phyloP scores from a whole-genome alignment of 2,888 invertebrate genomes.

The Rhamphomyia laevipes region DNA sequence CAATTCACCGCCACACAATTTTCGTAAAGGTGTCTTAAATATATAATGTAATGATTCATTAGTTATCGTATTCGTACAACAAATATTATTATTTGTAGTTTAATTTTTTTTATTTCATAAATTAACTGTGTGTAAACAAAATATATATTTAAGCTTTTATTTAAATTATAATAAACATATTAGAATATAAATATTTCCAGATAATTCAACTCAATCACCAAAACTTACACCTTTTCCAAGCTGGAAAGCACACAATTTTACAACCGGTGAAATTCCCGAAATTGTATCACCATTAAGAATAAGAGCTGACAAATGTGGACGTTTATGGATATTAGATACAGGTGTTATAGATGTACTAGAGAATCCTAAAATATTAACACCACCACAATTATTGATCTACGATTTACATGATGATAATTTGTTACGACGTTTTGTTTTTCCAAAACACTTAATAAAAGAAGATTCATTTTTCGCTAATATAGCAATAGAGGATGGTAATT shows the following conservation, averaged over 20 bases:
- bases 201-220: conserved; percentile 52
- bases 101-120: too few species aligned
- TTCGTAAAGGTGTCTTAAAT: too few species aligned
- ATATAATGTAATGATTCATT: too few species aligned
- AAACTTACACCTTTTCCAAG: conserved; percentile 64
- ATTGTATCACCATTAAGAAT: conserved; percentile 63
- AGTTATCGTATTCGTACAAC: too few species aligned
- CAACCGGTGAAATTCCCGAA: conserved; percentile 44
- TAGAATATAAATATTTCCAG: conserved; percentile 37
- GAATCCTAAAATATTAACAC: conserved; percentile 40
- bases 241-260: conserved; percentile 57
- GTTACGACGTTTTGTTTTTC: conserved; percentile 53
- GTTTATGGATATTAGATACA: conserved; percentile 69
- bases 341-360: conserved; percentile 51
- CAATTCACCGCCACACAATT: too few species aligned
- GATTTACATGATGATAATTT: conserved; percentile 59
- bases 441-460: conserved; percentile 49
- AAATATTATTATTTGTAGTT: too few species aligned
- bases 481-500: conserved; percentile 62
- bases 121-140: too few species aligned
- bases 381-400: conserved; percentile 57
- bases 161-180: too few species aligned
- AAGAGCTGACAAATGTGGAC: conserved; percentile 60
- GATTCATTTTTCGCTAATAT: conserved; percentile 65
- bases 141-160: too few species aligned